Evolutionary conservation across 1,140 invertebrate species (phyloP).

Genomic region (Leptonema lineaticorne): DNA sequence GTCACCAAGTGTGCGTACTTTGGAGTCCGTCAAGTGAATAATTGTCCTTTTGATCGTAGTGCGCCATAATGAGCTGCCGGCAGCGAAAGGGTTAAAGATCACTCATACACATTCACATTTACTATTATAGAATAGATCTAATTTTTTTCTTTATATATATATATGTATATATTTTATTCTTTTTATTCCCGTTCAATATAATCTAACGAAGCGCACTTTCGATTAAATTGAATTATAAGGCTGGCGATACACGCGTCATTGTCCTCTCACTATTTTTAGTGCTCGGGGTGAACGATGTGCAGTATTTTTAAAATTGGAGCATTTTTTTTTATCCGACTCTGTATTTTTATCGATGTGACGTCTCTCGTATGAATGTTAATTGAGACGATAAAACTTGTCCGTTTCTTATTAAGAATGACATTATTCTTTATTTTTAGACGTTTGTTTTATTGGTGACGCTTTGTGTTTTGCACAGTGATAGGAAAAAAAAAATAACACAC

Average conservation of each 20-base stretch:
- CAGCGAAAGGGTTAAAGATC: not conserved
- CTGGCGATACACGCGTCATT: not conserved
- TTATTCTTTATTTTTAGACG: conserved; percentile 27
- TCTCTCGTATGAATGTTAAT: not conserved
- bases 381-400: not conserved
- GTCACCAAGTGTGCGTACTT: conserved; percentile 1
- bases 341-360: not conserved
- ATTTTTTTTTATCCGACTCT: too few species aligned
- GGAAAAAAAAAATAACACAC: too few species aligned
- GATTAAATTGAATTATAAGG: not conserved
- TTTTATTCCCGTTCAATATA: not conserved
- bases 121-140: not conserved
- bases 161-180: not conserved
- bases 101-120: too few species aligned
- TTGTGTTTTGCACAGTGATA: conserved; percentile 19
- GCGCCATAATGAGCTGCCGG: not conserved
- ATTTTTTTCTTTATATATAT: too few species aligned
- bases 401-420: conserved; percentile 29
- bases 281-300: not conserved
- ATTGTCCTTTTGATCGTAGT: conserved; percentile 23
- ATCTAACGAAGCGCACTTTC: not conserved
- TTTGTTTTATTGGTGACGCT: conserved; percentile 6
- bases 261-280: not conserved
- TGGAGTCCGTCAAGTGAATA: conserved; percentile 25
- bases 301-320: too few species aligned